Percentiles rank a stretch among this genome's conserved stretches.
Conservation (phyloP, 2,888 invertebrate genomes). For the Nysson spinosus region DNA sequence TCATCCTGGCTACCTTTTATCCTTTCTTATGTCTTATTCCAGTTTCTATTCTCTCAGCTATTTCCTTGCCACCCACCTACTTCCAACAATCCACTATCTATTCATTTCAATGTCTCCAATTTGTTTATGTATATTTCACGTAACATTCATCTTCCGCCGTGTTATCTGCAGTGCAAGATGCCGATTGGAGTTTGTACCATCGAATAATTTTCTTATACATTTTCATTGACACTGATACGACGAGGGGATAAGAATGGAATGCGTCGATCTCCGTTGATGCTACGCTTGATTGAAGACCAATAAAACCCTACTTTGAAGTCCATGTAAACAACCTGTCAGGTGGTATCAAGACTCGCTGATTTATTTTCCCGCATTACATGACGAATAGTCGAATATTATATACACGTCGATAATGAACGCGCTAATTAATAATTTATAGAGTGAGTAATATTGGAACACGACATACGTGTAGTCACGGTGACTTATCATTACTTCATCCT, state of each 20-base stretch:
- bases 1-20: slow-evolving; percentile 21
- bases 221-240: slow-evolving; percentile 17
- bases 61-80: neutral
- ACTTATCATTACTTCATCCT: neutral
- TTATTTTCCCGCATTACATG: neutral
- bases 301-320: slow-evolving; percentile 10
- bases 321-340: neutral
- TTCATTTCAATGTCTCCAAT: neutral
- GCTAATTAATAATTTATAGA: no score
- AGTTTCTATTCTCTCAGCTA: neutral
- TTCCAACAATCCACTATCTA: neutral
- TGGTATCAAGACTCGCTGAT: neutral
- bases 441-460: neutral
- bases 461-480: neutral
- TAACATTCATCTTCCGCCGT: neutral
- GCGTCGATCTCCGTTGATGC: neutral
- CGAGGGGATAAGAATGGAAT: slow-evolving; percentile 5
- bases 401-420: neutral
- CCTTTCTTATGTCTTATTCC: no score
- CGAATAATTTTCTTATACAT: slow-evolving; percentile 6
- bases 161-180: neutral
- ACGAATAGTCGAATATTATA: neutral
- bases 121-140: neutral
- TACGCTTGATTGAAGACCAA: slow-evolving; percentile 19
- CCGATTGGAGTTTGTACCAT: neutral